Base-by-base conservation (phyloP, 2,888 invertebrate species). In the Cheilosia pagana region DNA sequence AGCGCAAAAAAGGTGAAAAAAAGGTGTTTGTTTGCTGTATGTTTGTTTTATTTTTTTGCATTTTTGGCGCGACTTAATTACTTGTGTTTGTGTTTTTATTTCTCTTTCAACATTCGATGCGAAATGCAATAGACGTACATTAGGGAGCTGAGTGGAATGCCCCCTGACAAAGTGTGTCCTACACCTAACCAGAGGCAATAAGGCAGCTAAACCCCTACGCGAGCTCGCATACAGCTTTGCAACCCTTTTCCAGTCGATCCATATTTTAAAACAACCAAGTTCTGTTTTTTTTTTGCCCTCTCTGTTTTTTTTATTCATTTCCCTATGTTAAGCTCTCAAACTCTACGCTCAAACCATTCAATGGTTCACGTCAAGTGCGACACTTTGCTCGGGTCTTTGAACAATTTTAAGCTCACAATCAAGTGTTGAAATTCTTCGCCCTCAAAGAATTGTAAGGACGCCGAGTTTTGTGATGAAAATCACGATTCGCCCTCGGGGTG, bases 31-130 rank as follows among this genome's bases (percentile, higher is more conserved):
- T 35, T 35, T 35, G 35, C 12, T 35, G 3, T 35, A 57, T 25
- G 60, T n/a, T 62, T 41, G 10, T 2, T 55, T 25, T 25, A 2
- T 45, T 1, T 45, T 8, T 45, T 0, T 16, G 8, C 67, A 23
- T 43, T 72, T 71, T 74, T 74, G 67, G 52, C 50, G 74, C 81
- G 74, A 74, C 81, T 81, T 81, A 81, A 81, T 81, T 81, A 81
- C 81, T 74, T 57, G 59, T 81, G 48, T 79, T 79, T 72, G 65
- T 79, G 53, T 72, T 63, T 62, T 57, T 3, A 19, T 50, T 39
- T 68, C 23, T 50, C 65, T 48, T 55, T 45, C 52, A 39, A 67
- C 43, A 21, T 63, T 57, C 55, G 50, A 63, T 63, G 50, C 50
- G 57, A 78, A 77, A 68, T 77, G 76, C 76, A 68, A 77, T 77